Base-by-base conservation (phyloP, 2,113 vertebrate species). In the Salminus brasiliensis region DNA sequence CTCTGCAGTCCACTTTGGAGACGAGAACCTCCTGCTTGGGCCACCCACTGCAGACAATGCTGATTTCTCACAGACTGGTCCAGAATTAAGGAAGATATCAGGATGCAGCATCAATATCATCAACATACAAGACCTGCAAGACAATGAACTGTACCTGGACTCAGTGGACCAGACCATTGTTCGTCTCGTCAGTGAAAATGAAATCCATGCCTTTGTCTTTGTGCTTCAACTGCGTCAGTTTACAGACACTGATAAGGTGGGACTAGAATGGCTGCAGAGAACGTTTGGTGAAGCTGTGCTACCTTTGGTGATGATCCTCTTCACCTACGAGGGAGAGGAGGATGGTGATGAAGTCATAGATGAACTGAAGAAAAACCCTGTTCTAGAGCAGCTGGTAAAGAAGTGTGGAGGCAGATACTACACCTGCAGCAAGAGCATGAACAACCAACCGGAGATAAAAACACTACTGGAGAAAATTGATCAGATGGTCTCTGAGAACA, bases 181-280 rank as follows among this genome's bases (percentile, higher is more conserved):
- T 74, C 69, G 29, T 25, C 23, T 82, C 11, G 5, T 82, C 13
- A 32, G 4, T 59, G 75, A 78, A 62, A 73, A 78, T 45, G 29
- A 57, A 30, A 78, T 82, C 10, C 74, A 83, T 10, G 11, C 65
- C 16, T 83, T 85, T n/a, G 27, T 79, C 53, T 60, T 83, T 47
- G 30, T 71, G 0, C n/a, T 79, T 13, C 30, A 78, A 27, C 43
- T 85, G 29, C 43, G 81, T 4, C 62, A 66, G 4, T 53, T 77
- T 32, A 80, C 77, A 63, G 69, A 83, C 32, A 29, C 59, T n/a
- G 84, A 83, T 74, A 65, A 71, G 12, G 15, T 57, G 23, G 65
- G 68, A 11, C 41, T 81, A 1, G 39, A 83, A 1, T 78, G 70
- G 81, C 55, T 85, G 18, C 69, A 81, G 49, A 45, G 36, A 13